These are phyloP conservation scores for Bostrychus sinensis DNA, from an alignment of 2,113 vertebrate genomes.

Conservation along the genomic window DNA sequence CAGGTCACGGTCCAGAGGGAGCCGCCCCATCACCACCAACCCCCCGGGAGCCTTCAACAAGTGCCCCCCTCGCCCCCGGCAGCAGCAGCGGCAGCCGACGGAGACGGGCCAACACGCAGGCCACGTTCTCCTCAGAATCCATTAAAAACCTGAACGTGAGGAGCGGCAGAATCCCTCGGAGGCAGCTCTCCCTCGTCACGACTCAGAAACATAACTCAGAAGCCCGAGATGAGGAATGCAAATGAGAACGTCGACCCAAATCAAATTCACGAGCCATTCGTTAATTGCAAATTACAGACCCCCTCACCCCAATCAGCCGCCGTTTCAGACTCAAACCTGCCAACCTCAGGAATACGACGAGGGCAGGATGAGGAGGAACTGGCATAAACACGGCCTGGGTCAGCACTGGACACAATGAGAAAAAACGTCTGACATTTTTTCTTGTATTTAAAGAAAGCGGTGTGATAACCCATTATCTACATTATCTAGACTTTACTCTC, in stretches of 20 bases:
- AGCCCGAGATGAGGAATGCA: constrained; percentile 77
- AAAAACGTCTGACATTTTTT: too few species aligned
- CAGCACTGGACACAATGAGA: too few species aligned
- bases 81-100: constrained; percentile 77
- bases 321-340: constrained; percentile 79
- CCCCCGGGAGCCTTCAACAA: constrained; percentile 62
- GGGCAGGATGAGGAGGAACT: constrained; percentile 62
- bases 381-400: too few species aligned
- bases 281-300: constrained; percentile 87
- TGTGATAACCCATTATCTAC: too few species aligned
- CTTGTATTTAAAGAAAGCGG: too few species aligned
- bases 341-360: constrained; percentile 73
- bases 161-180: constrained; percentile 70
- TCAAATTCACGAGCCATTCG: constrained; percentile 80
- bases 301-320: constrained; percentile 81
- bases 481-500: too few species aligned
- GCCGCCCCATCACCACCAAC: constrained; percentile 42
- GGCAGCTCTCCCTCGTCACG: constrained; percentile 53
- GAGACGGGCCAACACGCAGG: constrained; percentile 78
- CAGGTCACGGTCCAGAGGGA: constrained; percentile 55
- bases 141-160: constrained; percentile 74
- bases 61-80: too few species aligned
- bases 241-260: constrained; percentile 82
- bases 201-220: constrained; percentile 74
- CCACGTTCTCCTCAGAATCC: constrained; percentile 77